Percentiles rank a stretch among this genome's conserved stretches.
These are phyloP conservation scores for Conopomorpha cramerella DNA, from an alignment of 1,140 invertebrate genomes.

Conservation along the genomic window DNA sequence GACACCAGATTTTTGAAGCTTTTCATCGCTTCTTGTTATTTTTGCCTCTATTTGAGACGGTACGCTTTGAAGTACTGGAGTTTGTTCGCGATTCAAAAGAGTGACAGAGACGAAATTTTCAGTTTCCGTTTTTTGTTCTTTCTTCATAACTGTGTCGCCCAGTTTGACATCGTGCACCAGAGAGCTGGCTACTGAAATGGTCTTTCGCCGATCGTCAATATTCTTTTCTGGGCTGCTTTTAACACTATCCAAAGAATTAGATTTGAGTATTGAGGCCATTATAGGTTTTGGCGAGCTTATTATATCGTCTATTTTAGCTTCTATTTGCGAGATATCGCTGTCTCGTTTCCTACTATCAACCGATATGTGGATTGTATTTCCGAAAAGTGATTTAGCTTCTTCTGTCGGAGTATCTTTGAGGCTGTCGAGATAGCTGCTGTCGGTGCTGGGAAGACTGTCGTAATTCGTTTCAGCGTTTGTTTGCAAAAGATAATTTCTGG, in stretches of 20 bases:
- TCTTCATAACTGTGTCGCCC: constrained; percentile 11
- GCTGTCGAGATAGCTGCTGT: constrained; percentile 50
- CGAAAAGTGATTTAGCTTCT: constrained; percentile 37
- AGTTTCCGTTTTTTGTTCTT: constrained; percentile 25
- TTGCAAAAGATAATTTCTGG: constrained; percentile 40
- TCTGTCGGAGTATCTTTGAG: constrained; percentile 32
- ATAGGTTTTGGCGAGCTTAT: constrained; percentile 57
- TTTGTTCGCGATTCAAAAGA: constrained; percentile 39
- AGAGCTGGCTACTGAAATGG: constrained; percentile 52
- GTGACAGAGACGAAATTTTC: constrained; percentile 49
- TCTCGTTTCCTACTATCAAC: constrained; percentile 41
- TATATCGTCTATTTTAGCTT: constrained; percentile 59
- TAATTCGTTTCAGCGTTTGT: constrained; percentile 31
- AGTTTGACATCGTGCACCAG: constrained; percentile 28
- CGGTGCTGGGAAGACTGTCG: constrained; percentile 47
- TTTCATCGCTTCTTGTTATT: constrained; percentile 44
- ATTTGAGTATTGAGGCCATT: constrained; percentile 54
- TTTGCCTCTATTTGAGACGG: constrained; percentile 26
- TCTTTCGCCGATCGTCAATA: constrained; percentile 46
- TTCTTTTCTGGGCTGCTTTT: constrained; percentile 58
- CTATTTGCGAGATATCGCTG: constrained; percentile 50
- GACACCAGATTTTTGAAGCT: constrained; percentile 25
- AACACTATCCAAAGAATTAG: constrained; percentile 63
- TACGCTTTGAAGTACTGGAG: constrained; percentile 8
- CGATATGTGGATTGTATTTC: constrained; percentile 39